These are phyloP conservation scores for Patiria miniata DNA, from an alignment of 35 echinoderm and acorn worm genomes.

Conservation along the genomic window DNA sequence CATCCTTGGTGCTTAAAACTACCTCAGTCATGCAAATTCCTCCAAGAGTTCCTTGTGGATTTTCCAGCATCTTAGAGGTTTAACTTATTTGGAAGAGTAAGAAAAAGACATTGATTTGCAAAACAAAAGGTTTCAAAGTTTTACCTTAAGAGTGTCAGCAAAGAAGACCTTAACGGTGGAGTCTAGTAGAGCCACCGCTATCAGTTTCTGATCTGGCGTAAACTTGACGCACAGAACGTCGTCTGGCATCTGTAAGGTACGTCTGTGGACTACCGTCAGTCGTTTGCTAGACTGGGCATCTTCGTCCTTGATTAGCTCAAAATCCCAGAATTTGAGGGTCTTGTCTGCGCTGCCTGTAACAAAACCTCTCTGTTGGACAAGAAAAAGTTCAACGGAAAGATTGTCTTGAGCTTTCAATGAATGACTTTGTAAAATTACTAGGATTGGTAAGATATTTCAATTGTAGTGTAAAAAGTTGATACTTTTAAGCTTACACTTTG, in stretches of 20 bases:
- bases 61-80: not conserved
- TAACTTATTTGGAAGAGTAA: not conserved
- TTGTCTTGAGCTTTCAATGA: no score
- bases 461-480: no score
- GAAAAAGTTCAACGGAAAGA: constrained; percentile 2
- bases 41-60: not conserved
- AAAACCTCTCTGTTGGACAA: constrained; percentile 82
- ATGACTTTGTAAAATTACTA: no score
- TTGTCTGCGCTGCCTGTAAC: constrained; percentile 94
- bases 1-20: no score
- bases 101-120: not conserved
- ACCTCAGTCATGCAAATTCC: no score
- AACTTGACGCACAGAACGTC: constrained; percentile 96
- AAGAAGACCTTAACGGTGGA: constrained; percentile 98
- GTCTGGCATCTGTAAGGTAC: constrained; percentile 96
- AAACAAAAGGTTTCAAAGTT: no score
- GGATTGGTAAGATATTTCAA: no score
- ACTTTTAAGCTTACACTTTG: no score
- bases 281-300: constrained; percentile 68
- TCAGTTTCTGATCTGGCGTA: constrained; percentile 81
- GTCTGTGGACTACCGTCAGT: constrained; percentile 63
- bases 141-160: constrained; percentile 87
- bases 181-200: constrained; percentile 84
- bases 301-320: constrained; percentile 78
- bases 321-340: constrained; percentile 95